Percentiles rank a stretch among this genome's conserved stretches.
Conservation (phyloP, 1,140 invertebrate species). For the Zaprionus nigranus region DNA sequence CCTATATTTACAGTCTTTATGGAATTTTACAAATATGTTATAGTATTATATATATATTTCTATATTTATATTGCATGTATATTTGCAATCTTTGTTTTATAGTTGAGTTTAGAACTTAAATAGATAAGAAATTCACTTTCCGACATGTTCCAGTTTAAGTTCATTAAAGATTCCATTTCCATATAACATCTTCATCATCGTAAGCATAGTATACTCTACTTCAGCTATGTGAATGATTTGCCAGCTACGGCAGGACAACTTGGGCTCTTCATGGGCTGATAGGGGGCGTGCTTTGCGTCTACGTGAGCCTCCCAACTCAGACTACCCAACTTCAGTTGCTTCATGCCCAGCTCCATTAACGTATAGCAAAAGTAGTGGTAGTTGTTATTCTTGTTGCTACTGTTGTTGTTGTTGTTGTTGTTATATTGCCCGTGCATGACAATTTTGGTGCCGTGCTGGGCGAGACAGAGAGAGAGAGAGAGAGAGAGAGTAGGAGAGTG, state of each 20-base stretch:
- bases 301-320: conserved; percentile 3
- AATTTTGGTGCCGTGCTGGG: conserved; percentile 35
- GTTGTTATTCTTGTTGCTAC: conserved; percentile 16
- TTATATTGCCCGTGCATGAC: conserved; percentile 48
- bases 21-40: too few species aligned
- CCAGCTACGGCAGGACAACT: neutral
- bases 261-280: neutral
- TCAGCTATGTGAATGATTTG: conserved; percentile 26
- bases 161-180: neutral
- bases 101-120: too few species aligned
- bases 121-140: too few species aligned
- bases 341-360: neutral
- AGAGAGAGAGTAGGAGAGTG: neutral
- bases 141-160: too few species aligned
- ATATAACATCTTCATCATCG: neutral
- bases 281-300: conserved; percentile 17
- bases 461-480: neutral
- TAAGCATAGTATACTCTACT: too few species aligned
- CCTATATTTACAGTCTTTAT: too few species aligned
- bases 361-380: neutral
- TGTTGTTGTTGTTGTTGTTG: conserved; percentile 16
- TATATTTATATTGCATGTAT: too few species aligned
- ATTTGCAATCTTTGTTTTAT: too few species aligned
- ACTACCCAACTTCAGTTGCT: neutral
- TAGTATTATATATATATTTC: too few species aligned